Evolutionary conservation across 2,113 vertebrate species (phyloP).

Genomic region (Miniopterus natalensis): DNA sequence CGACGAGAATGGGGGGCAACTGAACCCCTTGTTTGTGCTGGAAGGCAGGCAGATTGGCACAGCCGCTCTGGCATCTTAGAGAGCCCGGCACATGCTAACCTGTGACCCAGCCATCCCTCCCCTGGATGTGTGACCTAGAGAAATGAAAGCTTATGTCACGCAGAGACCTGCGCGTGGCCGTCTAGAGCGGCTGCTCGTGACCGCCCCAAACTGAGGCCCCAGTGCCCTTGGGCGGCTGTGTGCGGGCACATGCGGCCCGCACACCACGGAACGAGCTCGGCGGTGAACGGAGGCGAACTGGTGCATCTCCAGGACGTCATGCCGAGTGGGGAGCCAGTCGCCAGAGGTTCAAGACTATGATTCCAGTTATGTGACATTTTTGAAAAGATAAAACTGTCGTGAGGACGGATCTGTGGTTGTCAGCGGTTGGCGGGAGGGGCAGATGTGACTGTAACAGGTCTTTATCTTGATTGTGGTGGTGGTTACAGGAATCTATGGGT

Average conservation of each 20-base stretch:
- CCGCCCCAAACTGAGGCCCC: neutral
- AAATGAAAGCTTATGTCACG: neutral
- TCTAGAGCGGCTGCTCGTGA: neutral
- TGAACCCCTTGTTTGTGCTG: neutral
- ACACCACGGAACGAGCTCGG: too few species aligned
- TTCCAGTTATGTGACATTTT: neutral
- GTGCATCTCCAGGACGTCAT: too few species aligned
- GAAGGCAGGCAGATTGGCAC: neutral
- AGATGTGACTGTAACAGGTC: neutral
- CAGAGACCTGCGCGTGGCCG: neutral
- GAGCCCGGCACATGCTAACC: neutral
- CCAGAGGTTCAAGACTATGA: neutral
- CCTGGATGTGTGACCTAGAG: neutral
- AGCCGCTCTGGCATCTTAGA: neutral
- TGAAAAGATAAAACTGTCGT: neutral
- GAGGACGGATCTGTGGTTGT: neutral
- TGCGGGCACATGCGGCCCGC: too few species aligned
- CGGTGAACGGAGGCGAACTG: too few species aligned
- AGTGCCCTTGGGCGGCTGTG: fast-evolving
- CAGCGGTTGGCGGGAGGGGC: neutral
- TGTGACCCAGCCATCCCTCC: neutral
- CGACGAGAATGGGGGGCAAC: neutral
- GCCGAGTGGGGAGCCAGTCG: neutral
- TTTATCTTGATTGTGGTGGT: slow-evolving; percentile 19
- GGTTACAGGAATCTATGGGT: neutral